Evolutionary conservation across 1,140 invertebrate species (phyloP).

Genomic region (Prorops nasuta): DNA sequence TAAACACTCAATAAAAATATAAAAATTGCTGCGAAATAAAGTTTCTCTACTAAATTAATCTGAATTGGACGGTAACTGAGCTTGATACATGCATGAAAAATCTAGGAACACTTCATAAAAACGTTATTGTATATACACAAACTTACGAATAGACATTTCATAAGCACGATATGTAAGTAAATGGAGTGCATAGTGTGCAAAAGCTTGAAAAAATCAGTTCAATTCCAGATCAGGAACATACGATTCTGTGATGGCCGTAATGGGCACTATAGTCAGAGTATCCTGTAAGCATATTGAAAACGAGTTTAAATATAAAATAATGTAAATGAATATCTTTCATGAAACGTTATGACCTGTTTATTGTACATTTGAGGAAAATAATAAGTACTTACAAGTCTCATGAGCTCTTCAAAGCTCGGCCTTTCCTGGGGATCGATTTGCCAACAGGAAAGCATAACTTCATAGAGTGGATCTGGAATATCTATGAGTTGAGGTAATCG

Average conservation of each 20-base stretch:
- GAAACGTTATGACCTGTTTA: not conserved
- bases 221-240: slow-evolving; percentile 48
- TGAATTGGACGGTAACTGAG: too few species aligned
- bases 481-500: slow-evolving; percentile 71
- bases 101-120: too few species aligned
- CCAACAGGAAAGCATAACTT: slow-evolving; percentile 83
- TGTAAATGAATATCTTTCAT: not conserved
- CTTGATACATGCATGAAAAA: too few species aligned
- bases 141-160: not conserved
- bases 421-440: slow-evolving; percentile 77
- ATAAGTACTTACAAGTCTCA: slow-evolving; percentile 43
- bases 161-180: not conserved
- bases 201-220: slow-evolving; percentile 22
- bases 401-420: slow-evolving; percentile 66
- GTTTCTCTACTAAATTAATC: too few species aligned
- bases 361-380: slow-evolving; percentile 3
- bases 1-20: too few species aligned
- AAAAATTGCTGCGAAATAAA: too few species aligned
- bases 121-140: not conserved
- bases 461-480: slow-evolving; percentile 75
- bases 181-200: not conserved
- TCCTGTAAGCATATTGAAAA: slow-evolving; percentile 33
- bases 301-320: slow-evolving; percentile 1
- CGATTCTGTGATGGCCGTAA: slow-evolving; percentile 44
- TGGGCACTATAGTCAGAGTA: slow-evolving; percentile 44